Evolutionary conservation across 2,797 vertebrate genomes (phyloP).

Genomic region (Limnodromus scolopaceus): DNA sequence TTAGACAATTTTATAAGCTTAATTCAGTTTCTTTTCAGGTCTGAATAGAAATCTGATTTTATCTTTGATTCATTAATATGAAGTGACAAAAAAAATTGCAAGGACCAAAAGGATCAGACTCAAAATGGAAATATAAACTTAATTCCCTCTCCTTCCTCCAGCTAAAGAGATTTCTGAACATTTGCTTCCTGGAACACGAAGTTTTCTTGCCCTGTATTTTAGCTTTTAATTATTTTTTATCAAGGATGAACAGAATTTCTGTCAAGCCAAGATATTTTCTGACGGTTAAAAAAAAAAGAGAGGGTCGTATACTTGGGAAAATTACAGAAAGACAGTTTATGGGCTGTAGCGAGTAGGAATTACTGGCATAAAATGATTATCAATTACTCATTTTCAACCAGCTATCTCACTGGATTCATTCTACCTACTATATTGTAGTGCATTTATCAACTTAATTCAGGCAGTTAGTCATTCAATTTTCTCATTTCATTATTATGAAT

Average conservation of each 20-base stretch:
- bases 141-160: background rate
- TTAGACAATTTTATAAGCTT: background rate
- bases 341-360: slow-evolving; percentile 14
- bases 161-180: background rate
- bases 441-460: slow-evolving; percentile 61
- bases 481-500: slow-evolving; percentile 15
- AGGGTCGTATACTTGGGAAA: background rate
- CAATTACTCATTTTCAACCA: slow-evolving; percentile 55
- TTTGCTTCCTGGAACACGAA: background rate
- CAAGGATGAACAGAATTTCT: slow-evolving; percentile 56
- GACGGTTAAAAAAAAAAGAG: background rate
- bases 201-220: slow-evolving; percentile 11
- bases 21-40: background rate
- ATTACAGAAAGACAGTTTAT: slow-evolving; percentile 34
- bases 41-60: background rate
- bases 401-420: slow-evolving; percentile 40
- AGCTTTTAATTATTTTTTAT: slow-evolving; percentile 46
- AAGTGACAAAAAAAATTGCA: background rate
- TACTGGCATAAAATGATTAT: slow-evolving; percentile 42
- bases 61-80: background rate
- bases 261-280: slow-evolving; percentile 45
- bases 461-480: slow-evolving; percentile 1
- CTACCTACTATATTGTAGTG: background rate
- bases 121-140: slow-evolving; percentile 35
- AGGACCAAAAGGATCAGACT: background rate